phyloP scores from a whole-genome alignment of 2,113 vertebrate species.

The Dasyprocta punctata region DNA sequence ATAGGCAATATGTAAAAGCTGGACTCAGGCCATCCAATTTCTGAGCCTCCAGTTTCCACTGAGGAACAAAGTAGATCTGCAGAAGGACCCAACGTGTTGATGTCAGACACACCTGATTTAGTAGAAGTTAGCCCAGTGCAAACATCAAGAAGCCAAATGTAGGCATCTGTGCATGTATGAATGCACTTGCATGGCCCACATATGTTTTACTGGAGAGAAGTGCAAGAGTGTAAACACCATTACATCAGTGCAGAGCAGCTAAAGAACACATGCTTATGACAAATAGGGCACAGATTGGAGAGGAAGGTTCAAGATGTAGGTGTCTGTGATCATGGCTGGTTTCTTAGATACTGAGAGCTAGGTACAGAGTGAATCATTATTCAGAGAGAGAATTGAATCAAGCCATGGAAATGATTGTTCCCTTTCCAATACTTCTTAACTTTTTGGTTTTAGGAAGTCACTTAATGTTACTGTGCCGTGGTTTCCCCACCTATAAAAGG shows the following conservation, averaged over 20 bases:
- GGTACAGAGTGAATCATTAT: neutral
- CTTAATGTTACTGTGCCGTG: neutral
- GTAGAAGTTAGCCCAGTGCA: neutral
- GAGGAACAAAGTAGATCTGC: neutral
- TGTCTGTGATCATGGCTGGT: neutral
- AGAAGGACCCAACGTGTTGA: neutral
- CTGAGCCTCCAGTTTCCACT: neutral
- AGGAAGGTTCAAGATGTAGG: too few relatives aligned
- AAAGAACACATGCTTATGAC: neutral
- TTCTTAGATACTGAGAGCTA: neutral
- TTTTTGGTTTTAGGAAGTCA: neutral
- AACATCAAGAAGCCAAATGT: neutral
- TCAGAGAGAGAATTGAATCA: neutral
- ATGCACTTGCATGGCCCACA: neutral
- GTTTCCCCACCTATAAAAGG: neutral
- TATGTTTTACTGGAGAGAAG: neutral
- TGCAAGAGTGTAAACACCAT: neutral
- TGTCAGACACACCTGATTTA: neutral
- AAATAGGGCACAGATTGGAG: fast-evolving
- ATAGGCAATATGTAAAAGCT: neutral
- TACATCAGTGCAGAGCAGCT: neutral
- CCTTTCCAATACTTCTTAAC: too few relatives aligned
- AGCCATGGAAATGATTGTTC: too few relatives aligned
- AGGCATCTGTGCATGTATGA: neutral
- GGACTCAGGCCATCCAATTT: neutral